These are phyloP conservation scores for Halocaridina rubra DNA, from an alignment of 2,888 invertebrate species.

Conservation along the genomic window DNA sequence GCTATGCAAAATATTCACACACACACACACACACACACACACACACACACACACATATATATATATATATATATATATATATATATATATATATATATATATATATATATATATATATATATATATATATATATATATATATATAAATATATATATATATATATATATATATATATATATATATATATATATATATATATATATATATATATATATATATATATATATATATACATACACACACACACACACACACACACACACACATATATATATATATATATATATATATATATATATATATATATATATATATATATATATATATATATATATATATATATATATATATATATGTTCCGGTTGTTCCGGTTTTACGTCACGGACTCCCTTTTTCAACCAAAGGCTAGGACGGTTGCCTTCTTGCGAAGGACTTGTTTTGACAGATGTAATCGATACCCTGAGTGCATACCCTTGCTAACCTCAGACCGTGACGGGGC, in stretches of 20 bases:
- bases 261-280: conserved; percentile 16
- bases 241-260: not conserved
- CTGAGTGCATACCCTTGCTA: no score
- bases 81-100: conserved; percentile 4
- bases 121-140: conserved; percentile 1
- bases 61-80: conserved; percentile 1
- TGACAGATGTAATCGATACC: no score
- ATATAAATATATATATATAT: conserved; percentile 18
- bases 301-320: conserved; percentile 11
- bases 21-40: conserved; percentile 2
- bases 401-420: no score
- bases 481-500: no score
- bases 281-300: conserved; percentile 23
- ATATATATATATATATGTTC: not conserved
- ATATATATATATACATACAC: not conserved
- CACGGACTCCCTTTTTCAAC: no score
- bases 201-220: not conserved
- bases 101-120: not conserved
- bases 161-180: conserved; percentile 21
- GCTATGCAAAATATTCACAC: not conserved
- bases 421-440: no score
- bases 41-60: not conserved
- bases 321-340: conserved; percentile 4
- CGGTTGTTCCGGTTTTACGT: no score
- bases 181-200: not conserved